Percentiles rank a stretch among this genome's conserved stretches.
Evolutionary conservation across 2,113 vertebrate genomes (phyloP).

Genomic region (Hemiprocne comata): DNA sequence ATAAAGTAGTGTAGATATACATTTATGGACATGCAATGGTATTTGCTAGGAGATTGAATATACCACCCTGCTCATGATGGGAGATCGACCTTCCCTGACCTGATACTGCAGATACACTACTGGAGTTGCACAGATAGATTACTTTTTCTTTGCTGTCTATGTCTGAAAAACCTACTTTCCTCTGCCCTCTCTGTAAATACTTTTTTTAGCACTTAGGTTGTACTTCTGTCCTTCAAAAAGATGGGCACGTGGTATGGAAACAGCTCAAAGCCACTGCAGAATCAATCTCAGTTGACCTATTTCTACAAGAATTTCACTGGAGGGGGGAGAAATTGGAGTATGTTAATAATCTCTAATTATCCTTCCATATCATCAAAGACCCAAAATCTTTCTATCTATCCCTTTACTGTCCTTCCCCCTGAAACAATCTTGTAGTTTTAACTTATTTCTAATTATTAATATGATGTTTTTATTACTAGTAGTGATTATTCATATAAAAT

Average conservation of each 20-base stretch:
- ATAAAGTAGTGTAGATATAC: not conserved
- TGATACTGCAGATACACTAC: not conserved
- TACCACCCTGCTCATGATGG: not conserved
- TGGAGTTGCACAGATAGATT: not conserved
- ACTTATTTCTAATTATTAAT: not conserved
- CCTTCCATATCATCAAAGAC: not conserved
- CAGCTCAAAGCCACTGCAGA: not conserved
- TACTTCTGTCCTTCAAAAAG: conserved; percentile 20
- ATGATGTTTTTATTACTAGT: not conserved
- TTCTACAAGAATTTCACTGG: conserved; percentile 27
- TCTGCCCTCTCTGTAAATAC: conserved; percentile 11
- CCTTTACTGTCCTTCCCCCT: not conserved
- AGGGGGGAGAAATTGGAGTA: not conserved
- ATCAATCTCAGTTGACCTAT: conserved; percentile 33
- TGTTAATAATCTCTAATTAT: conserved; percentile 51
- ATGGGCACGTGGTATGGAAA: not conserved
- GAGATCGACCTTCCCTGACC: not conserved
- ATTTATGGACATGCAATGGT: not conserved
- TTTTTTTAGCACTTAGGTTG: not conserved
- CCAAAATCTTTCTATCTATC: not conserved
- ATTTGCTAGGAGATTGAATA: not conserved
- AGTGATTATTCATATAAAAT: not conserved
- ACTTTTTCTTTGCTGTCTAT: not conserved
- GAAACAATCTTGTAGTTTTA: not conserved
- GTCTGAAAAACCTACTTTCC: not conserved